phyloP scores from a whole-genome alignment of 2,113 vertebrate genomes.

The Hippocampus zosterae region DNA sequence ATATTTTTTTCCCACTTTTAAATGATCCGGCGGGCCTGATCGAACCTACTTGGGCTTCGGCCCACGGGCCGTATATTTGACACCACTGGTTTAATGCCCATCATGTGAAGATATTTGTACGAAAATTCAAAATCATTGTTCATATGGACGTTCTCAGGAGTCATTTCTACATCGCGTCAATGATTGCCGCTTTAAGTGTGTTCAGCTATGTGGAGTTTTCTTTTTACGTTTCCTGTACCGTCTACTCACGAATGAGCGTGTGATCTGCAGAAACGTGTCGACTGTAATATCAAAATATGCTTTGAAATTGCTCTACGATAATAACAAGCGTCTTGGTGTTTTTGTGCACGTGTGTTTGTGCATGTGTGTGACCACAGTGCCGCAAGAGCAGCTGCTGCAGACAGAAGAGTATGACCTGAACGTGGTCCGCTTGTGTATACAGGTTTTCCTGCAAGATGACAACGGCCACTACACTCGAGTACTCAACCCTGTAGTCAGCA shows the following conservation, averaged over 20 bases:
- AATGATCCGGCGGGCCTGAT: too few species aligned
- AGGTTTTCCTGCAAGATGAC: slow-evolving; percentile 87
- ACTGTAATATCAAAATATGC: not conserved
- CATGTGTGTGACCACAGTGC: slow-evolving; percentile 71
- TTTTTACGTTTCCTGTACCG: not conserved
- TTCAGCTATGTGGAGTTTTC: not conserved
- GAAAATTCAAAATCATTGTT: not conserved
- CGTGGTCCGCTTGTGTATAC: slow-evolving; percentile 95
- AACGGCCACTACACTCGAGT: slow-evolving; percentile 77
- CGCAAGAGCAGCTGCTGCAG: slow-evolving; percentile 85
- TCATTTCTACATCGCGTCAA: not conserved
- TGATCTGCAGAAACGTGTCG: not conserved
- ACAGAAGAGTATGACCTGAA: slow-evolving; percentile 94
- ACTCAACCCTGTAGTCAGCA: slow-evolving; percentile 86
- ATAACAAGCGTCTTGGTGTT: not conserved
- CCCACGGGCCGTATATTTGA: too few species aligned
- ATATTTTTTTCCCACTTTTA: too few species aligned
- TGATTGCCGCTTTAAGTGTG: not conserved
- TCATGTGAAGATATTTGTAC: too few species aligned
- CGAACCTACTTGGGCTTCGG: too few species aligned
- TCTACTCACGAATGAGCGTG: not conserved
- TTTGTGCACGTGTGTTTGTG: not conserved
- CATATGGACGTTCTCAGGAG: not conserved
- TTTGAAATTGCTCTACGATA: not conserved
- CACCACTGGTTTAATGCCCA: too few species aligned